Percentiles rank a stretch among this genome's conserved stretches.
Evolutionary conservation across 2,113 vertebrate genomes (phyloP).

Genomic region (Tautogolabrus adspersus): DNA sequence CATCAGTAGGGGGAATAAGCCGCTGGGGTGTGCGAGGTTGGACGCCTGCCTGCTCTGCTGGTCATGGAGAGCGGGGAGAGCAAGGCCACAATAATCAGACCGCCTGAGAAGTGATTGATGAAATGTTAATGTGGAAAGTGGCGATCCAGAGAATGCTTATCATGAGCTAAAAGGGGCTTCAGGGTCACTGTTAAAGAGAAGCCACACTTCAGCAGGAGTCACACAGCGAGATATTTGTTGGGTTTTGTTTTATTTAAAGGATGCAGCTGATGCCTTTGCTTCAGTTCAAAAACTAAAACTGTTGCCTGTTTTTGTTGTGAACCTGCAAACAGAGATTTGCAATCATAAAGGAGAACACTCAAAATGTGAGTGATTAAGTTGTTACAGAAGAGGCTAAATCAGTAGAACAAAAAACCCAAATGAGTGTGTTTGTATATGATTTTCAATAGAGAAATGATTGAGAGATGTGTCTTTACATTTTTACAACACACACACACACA

Average conservation of each 20-base stretch:
- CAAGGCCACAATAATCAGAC: constrained; percentile 28
- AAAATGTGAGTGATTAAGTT: constrained; percentile 24
- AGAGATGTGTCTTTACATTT: neutral
- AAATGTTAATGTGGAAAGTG: constrained; percentile 67
- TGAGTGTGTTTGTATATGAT: constrained; percentile 20
- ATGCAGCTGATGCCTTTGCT: constrained; percentile 5
- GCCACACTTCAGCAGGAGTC: neutral
- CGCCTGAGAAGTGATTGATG: constrained; percentile 41
- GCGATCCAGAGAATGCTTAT: constrained; percentile 32
- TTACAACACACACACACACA: neutral
- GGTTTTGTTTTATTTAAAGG: neutral
- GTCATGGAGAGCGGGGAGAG: neutral
- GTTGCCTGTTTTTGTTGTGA: constrained; percentile 13
- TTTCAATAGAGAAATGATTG: constrained; percentile 36
- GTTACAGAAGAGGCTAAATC: constrained; percentile 30
- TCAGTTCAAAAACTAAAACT: neutral
- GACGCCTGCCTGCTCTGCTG: constrained; percentile 19
- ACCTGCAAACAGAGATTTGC: constrained; percentile 26
- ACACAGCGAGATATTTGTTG: neutral
- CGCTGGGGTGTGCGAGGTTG: constrained; percentile 16
- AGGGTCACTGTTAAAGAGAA: constrained; percentile 35
- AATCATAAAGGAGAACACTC: constrained; percentile 2
- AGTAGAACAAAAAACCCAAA: neutral
- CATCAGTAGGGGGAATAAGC: constrained; percentile 1
- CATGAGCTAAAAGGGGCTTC: constrained; percentile 36